These are phyloP conservation scores for Drosophila virilis DNA, from an alignment of 1,140 invertebrate genomes.

Conservation along the genomic window DNA sequence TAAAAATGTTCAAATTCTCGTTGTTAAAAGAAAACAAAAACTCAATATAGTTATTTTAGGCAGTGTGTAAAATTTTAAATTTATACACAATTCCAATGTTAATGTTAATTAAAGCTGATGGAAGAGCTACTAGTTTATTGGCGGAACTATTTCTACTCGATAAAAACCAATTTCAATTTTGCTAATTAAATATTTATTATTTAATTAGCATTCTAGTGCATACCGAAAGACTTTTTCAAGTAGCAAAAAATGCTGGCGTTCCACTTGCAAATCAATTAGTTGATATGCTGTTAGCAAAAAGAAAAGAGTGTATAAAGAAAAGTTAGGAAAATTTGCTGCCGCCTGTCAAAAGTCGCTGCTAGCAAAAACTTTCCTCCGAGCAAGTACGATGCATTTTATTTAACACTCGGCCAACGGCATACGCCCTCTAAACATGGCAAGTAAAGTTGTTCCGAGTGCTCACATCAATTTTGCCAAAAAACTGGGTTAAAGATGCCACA, in stretches of 20 bases:
- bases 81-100: no score
- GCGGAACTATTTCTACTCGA: neutral
- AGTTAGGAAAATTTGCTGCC: slow-evolving; percentile 34
- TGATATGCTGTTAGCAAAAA: slow-evolving; percentile 45
- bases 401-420: slow-evolving; percentile 27
- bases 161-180: slow-evolving; percentile 23
- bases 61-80: no score
- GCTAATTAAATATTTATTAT: slow-evolving; percentile 38
- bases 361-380: slow-evolving; percentile 23
- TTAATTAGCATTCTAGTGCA: slow-evolving; percentile 28
- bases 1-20: no score
- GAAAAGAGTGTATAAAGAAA: neutral
- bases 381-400: slow-evolving; percentile 31
- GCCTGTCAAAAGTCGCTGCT: slow-evolving; percentile 51
- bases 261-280: slow-evolving; percentile 76
- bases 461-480: slow-evolving; percentile 59
- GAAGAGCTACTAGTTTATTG: neutral
- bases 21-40: no score
- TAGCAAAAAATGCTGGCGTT: slow-evolving; percentile 47
- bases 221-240: slow-evolving; percentile 9
- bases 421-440: slow-evolving; percentile 19
- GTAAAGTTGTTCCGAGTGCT: slow-evolving; percentile 45
- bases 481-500: slow-evolving; percentile 71
- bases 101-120: no score
- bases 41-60: no score